phyloP scores from a whole-genome alignment of 2,797 vertebrate genomes.

The Peromyscus eremicus region DNA sequence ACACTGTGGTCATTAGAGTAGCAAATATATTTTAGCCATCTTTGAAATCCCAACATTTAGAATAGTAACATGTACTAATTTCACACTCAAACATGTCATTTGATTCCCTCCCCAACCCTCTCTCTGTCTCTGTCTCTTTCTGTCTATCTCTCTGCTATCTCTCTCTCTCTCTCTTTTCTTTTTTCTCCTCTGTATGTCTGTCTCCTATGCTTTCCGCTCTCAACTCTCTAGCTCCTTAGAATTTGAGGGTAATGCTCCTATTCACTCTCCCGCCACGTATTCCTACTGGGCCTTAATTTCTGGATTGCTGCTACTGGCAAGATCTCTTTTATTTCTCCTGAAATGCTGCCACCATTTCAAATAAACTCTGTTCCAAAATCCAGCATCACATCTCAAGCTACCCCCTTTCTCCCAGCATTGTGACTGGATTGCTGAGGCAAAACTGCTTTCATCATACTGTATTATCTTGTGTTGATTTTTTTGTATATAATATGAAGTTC shows the following conservation, averaged over 20 bases:
- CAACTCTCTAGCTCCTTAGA: neutral
- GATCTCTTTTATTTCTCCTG: neutral
- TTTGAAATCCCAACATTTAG: neutral
- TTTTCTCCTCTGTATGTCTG: neutral
- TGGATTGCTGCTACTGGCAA: neutral
- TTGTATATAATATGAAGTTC: slow-evolving; percentile 10
- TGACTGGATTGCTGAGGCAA: slow-evolving; percentile 20
- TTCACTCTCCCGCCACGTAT: neutral
- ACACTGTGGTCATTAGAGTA: neutral
- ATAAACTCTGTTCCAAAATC: slow-evolving; percentile 20
- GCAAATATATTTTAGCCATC: neutral
- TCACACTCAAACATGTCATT: neutral
- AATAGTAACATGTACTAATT: neutral
- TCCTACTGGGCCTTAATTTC: neutral
- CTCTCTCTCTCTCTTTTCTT: neutral
- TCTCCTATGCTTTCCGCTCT: neutral
- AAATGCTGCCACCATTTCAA: slow-evolving; percentile 20
- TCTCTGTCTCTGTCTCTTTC: neutral
- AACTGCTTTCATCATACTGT: slow-evolving; percentile 56
- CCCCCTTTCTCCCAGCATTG: slow-evolving; percentile 19
- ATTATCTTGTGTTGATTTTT: slow-evolving; percentile 47
- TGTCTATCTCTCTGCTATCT: neutral
- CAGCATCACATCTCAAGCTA: slow-evolving; percentile 8
- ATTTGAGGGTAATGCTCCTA: neutral
- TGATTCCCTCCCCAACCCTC: neutral